A percentile compares a stretch with the other conserved stretches of the same genome.
Evolutionary conservation across 2,797 vertebrate species (phyloP).

Genomic region (Pipistrellus pipistrellus): DNA sequence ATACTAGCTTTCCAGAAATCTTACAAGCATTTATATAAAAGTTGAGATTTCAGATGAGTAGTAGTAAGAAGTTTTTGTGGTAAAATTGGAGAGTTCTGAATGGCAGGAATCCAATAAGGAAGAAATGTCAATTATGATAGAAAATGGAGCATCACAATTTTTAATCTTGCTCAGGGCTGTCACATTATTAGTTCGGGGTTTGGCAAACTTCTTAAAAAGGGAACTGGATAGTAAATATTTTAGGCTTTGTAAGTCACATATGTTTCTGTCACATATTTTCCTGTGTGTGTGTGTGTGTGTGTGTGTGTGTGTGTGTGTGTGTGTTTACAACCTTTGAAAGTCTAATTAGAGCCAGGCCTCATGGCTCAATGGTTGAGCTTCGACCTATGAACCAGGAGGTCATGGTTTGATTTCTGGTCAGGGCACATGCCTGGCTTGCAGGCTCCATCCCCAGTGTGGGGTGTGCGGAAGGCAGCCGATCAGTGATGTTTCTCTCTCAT

Average conservation of each 20-base stretch:
- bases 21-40: conserved; percentile 18
- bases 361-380: too few species aligned
- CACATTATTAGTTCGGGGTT: background rate
- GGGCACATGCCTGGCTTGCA: too few species aligned
- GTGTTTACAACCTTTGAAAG: background rate
- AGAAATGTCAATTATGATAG: conserved; percentile 1
- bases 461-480: too few species aligned
- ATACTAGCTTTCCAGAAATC: background rate
- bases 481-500: too few species aligned
- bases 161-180: conserved; percentile 16
- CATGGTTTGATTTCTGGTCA: too few species aligned
- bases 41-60: conserved; percentile 20
- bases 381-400: too few species aligned
- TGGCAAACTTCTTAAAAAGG: background rate
- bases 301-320: background rate
- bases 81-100: conserved; percentile 55
- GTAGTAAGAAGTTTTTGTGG: conserved; percentile 21
- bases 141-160: conserved; percentile 32
- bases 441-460: too few species aligned
- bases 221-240: conserved; percentile 34
- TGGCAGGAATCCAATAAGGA: background rate
- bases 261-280: background rate
- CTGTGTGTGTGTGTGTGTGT: background rate
- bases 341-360: too few species aligned
- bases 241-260: background rate